These are phyloP conservation scores for Centropus bengalensis DNA, from an alignment of 2,113 vertebrate genomes.

Conservation along the genomic window DNA sequence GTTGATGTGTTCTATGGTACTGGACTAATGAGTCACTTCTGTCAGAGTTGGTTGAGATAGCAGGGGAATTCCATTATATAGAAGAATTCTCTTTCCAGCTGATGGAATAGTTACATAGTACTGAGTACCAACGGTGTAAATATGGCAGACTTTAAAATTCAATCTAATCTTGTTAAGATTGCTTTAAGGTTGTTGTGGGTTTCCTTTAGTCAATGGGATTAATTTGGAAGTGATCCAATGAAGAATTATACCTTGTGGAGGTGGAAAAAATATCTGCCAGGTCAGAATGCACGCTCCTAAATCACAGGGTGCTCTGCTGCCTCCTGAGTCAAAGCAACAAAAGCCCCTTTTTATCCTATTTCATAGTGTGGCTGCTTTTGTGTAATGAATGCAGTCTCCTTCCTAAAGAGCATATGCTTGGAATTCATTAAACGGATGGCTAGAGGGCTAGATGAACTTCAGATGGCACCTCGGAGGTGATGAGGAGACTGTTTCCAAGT, in stretches of 20 bases:
- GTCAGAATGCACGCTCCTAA: neutral
- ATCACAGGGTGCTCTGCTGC: conserved; percentile 10
- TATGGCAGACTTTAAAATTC: neutral
- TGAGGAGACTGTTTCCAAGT: neutral
- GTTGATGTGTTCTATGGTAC: neutral
- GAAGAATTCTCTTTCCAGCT: neutral
- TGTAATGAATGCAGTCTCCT: neutral
- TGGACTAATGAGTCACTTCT: neutral
- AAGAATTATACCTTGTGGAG: neutral
- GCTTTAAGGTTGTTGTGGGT: neutral
- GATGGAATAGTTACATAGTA: neutral
- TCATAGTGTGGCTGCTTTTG: neutral
- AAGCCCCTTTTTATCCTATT: neutral
- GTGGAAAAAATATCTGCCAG: conserved; percentile 21
- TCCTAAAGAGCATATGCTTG: neutral
- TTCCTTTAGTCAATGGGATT: neutral
- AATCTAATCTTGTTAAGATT: neutral
- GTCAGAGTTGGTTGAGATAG: neutral
- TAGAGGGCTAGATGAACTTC: neutral
- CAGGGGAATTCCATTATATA: neutral
- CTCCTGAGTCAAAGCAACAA: neutral
- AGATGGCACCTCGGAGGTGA: neutral
- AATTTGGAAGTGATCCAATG: conserved; percentile 31
- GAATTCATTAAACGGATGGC: neutral
- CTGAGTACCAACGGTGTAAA: neutral